These are phyloP conservation scores for Sthenelais limicola DNA, from an alignment of 2,888 invertebrate species.

Conservation along the genomic window DNA sequence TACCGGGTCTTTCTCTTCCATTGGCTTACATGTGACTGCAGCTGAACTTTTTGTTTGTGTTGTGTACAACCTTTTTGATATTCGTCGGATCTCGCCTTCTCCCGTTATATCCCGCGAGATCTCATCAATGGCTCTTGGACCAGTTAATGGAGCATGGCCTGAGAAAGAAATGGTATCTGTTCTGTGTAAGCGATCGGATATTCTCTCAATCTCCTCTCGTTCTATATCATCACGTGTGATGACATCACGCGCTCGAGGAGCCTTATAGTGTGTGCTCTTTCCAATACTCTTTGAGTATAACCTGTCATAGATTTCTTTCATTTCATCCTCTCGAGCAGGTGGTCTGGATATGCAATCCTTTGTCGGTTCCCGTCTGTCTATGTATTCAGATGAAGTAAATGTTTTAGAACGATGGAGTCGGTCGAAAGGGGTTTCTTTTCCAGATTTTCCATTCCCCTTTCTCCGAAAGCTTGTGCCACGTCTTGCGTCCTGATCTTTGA, in stretches of 20 bases:
- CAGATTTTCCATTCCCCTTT: too few species aligned
- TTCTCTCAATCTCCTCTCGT: constrained; percentile 16
- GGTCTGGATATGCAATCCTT: constrained; percentile 4
- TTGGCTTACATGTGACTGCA: neutral
- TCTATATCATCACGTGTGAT: constrained; percentile 21
- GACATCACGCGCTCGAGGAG: constrained; percentile 12
- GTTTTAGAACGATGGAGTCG: constrained; percentile 8
- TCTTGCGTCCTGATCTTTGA: neutral
- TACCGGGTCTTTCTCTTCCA: neutral
- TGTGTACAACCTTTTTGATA: constrained; percentile 8
- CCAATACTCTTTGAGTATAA: neutral
- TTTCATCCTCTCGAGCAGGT: constrained; percentile 6
- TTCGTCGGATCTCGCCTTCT: neutral
- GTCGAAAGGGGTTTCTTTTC: too few species aligned
- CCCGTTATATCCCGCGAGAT: constrained; percentile 16
- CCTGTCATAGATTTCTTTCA: constrained; percentile 20
- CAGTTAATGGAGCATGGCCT: constrained; percentile 7
- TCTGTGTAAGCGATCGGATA: constrained; percentile 18
- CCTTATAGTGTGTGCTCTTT: constrained; percentile 1
- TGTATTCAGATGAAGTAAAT: constrained; percentile 12
- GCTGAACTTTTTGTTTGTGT: constrained; percentile 15
- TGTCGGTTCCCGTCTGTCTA: neutral
- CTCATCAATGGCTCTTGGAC: constrained; percentile 25
- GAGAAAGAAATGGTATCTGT: constrained; percentile 18
- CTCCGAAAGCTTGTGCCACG: too few species aligned